Conservation (phyloP, 37 sponge, comb jelly and placozoan species). For the Cliona cf. orientalis region DNA sequence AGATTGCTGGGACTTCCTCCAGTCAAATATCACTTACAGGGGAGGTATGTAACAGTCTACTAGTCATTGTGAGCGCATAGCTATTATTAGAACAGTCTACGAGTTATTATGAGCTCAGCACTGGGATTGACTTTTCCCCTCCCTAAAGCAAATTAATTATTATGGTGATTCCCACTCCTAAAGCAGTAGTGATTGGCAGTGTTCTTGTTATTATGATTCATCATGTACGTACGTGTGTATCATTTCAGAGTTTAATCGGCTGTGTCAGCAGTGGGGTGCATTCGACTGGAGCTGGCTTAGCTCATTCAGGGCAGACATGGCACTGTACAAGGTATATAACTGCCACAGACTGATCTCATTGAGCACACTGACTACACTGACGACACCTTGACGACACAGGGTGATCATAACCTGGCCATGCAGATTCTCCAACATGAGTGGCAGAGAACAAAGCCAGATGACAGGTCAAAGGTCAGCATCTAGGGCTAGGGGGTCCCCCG, state of each 20-base stretch:
- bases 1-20: constrained; percentile 85
- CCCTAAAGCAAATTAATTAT: too few species aligned
- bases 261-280: constrained; percentile 86
- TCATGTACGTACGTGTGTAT: background rate
- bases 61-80: background rate
- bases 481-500: background rate
- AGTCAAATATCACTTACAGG: constrained; percentile 80
- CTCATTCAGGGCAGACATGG: constrained; percentile 78
- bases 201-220: background rate
- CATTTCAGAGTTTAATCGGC: constrained; percentile 67
- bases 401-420: constrained; percentile 45
- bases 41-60: constrained; percentile 35
- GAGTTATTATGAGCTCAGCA: background rate
- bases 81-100: too few species aligned
- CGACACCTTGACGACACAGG: background rate
- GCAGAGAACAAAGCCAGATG: constrained; percentile 41
- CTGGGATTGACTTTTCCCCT: too few species aligned
- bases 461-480: constrained; percentile 32
- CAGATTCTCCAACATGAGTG: constrained; percentile 44
- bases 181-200: too few species aligned
- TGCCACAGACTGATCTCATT: background rate
- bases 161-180: too few species aligned
- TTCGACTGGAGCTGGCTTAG: constrained; percentile 84
- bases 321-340: constrained; percentile 52
- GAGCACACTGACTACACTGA: background rate